Evolutionary conservation across 2,797 vertebrate genomes (phyloP), one percentile per base, ranked within the genome.

Genomic region (Dendrocincla tyrannina): DNA sequence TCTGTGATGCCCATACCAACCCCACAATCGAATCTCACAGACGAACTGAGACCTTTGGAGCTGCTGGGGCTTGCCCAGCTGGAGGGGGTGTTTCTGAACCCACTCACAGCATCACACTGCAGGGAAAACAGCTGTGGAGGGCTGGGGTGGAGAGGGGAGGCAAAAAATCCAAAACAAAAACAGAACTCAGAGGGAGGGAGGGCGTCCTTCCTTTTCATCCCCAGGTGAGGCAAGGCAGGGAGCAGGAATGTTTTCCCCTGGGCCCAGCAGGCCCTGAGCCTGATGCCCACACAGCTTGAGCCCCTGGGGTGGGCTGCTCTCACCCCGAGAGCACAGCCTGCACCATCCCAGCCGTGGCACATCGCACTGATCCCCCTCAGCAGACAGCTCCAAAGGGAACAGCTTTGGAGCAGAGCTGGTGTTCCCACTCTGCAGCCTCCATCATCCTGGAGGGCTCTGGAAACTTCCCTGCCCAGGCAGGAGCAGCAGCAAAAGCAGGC

Each of bases 101-200:
- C 92, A 85, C 88, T 80, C 78, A 76, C 63, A 62, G 70, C 58
- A 73, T 60, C 39, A 0, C 2, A 10, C 63, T 9, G 56, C 0
- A 0, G 82, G 85, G 44, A 78, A 86, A 89, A 52, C 75, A 86
- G 68, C 64, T 5, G 3, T 66, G 37, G 47, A 55, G 52, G 59
- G 33, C 35, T 69, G 89, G 24, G 44, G 72, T 59, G 80, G 70
- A 69, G 66, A n/a, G n/a, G 44, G 87, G 67, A 87, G 91, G 67
- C 17, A 23, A 73, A 92, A 85, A 79, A 77, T 85, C 35, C 67
- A 85, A 89, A 96, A 93, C 91, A 89, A 67, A 92, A 94, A 91
- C 89, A 91, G 67, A 35, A 53, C 70, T 85, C 0, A 1, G 30
- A 70, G 64, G 59, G 53, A 73, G 12, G 85, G 88, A 70, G 62